Base-by-base conservation (phyloP, 2,888 invertebrate species). In the Andrena trimmerana region DNA sequence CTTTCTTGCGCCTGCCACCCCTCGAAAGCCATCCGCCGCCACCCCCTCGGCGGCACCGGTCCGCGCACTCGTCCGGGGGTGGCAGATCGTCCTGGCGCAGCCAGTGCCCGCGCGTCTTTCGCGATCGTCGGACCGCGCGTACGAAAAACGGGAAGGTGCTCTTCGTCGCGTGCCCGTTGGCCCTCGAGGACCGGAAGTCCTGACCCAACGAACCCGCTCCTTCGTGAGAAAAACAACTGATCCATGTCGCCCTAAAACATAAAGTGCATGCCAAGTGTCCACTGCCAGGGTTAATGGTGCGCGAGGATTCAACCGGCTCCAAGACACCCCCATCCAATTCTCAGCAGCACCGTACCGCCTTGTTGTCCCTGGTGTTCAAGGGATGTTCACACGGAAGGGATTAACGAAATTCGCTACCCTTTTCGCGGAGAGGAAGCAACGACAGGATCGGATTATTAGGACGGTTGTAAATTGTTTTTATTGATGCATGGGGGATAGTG, bases 61-160 rank as follows among this genome's bases (percentile, higher is more conserved):
- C 86, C 90, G 86, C 90, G 90, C 89, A 83, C 86, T 87, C 89
- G 87, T 86, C 86, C 86, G 89, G 88, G 90, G 88, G 88, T 90
- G 90, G 91, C 83, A 85, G 87, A 84, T 90, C 91, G 90, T 92
- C 89, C 90, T 89, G 88, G 83, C 88, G 89, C 85, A 84, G 92
- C 88, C 93, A 93, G 94, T 94, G 93, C 91, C 92, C 93, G 93
- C 93, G 94, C 93, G 93, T 92, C 93, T 93, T 92, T 90, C 92
- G 93, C 93, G 91, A 93, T 92, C 87, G 92, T 90, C 92, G 91
- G 92, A 93, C 91, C 89, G 91, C 90, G 91, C 90, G 90, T 89
- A 86, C 85, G 78, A 86, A 89, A 88, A 89, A 89, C 85, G 81
- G 74, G 77, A 75, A 83, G 78, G 79, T 78, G 71, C 81, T 87